Evolutionary conservation across 2,797 vertebrate species (phyloP), one percentile per base, ranked within the genome.

Genomic region (Alectoris magna): DNA sequence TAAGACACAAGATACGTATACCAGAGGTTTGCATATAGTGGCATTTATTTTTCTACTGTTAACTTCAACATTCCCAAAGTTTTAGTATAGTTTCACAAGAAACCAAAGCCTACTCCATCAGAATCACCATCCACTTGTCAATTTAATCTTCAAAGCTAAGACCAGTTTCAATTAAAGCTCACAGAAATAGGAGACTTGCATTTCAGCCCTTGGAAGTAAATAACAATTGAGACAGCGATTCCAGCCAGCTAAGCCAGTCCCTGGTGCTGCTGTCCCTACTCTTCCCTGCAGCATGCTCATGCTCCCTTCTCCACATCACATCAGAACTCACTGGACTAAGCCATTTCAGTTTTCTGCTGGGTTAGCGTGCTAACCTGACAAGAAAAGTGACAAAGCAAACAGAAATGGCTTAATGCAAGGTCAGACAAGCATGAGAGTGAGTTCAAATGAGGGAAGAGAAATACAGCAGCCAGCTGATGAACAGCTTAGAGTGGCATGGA

Each of bases 391-490:
- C 75, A 89, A 91, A 92, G 34, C 46, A 82, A 85, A 85, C 44
- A 91, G 48, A 82, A 93, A 66, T 4, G 16, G 58, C 49, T 80
- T 74, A 76, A 66, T 15, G 26, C 23, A 63, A 18, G 66, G 82
- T 55, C 76, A 63, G 63, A 84, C 9, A 84, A 72, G 67, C 46
- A 14, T 2, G 3, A 83, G 23, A 59, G 22, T 22, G 67, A 44
- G 48, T 38, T 78, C 72, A 90, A 78, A 80, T 31, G n/a, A 89
- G 46, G 69, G 22, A 51, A 74, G 34, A 79, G 64, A 87, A 94
- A 87, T 6, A 26, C 89, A 81, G 79, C 66, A 94, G 72, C 27
- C 75, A 77, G 72, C 21, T 75, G 55, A 94, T 72, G 58, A 89
- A 72, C 87, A 88, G 43, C 8, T 8, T 14, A n/a, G 39, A 74